phyloP scores from a whole-genome alignment of 30 jellyfish, hydroid and myxozoan genomes.

The Euphysa ruthae region DNA sequence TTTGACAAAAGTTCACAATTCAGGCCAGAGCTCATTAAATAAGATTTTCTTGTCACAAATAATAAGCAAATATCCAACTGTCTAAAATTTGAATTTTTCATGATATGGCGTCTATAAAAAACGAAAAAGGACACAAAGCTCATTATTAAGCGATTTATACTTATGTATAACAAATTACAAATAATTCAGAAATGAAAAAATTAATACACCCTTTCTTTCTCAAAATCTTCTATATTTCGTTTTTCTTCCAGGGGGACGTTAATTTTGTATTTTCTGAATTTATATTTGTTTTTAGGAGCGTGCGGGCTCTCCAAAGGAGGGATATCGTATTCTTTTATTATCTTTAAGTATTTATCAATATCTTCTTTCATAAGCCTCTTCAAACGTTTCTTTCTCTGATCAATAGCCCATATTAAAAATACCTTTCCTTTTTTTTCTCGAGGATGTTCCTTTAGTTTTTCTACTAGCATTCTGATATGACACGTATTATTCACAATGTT shows the following conservation, averaged over 20 bases:
- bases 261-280: constrained; percentile 63
- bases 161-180: too few relatives aligned
- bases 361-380: constrained; percentile 37
- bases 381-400: constrained; percentile 67
- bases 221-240: constrained; percentile 86
- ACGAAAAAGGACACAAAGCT: too few relatives aligned
- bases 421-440: constrained; percentile 61
- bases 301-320: constrained; percentile 78
- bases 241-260: constrained; percentile 86
- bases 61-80: too few relatives aligned
- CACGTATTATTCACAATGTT: constrained; percentile 22
- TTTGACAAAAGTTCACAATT: too few relatives aligned
- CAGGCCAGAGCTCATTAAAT: too few relatives aligned
- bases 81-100: too few relatives aligned
- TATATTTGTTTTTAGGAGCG: constrained; percentile 57
- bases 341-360: constrained; percentile 40
- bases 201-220: constrained; percentile 66
- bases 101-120: too few relatives aligned
- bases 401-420: constrained; percentile 73
- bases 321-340: constrained; percentile 50
- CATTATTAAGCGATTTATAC: too few relatives aligned
- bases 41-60: too few relatives aligned
- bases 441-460: neutral
- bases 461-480: constrained; percentile 36
- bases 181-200: too few relatives aligned